These are phyloP conservation scores for Crotalus viridis DNA, from an alignment of 2,113 vertebrate genomes.

Conservation along the genomic window DNA sequence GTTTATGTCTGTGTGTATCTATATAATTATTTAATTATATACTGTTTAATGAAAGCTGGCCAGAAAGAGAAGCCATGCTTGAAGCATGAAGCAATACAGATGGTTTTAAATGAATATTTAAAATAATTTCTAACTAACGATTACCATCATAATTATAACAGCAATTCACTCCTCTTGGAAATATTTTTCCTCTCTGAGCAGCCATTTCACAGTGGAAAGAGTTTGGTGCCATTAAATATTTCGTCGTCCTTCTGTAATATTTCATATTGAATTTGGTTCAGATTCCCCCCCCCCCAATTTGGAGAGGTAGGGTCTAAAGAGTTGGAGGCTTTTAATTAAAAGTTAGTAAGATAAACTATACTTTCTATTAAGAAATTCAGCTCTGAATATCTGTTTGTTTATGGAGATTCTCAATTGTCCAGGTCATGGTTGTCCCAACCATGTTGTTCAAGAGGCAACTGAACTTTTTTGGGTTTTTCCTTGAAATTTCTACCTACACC, in stretches of 20 bases:
- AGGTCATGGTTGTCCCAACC: too few relatives aligned
- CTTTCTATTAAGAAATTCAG: slow-evolving; percentile 29
- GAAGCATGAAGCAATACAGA: neutral
- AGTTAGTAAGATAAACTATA: slow-evolving; percentile 27
- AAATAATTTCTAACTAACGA: neutral
- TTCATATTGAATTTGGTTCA: neutral
- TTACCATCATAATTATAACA: neutral
- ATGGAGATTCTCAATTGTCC: too few relatives aligned
- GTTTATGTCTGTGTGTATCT: neutral
- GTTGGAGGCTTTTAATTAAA: slow-evolving; percentile 27
- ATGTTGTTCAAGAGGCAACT: too few relatives aligned
- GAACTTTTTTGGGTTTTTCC: too few relatives aligned
- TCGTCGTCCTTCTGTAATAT: neutral
- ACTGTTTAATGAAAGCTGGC: neutral
- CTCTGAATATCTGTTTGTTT: slow-evolving; percentile 34
- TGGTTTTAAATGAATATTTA: neutral
- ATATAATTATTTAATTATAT: neutral
- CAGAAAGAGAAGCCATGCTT: neutral
- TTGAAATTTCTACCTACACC: too few relatives aligned
- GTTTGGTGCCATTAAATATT: neutral
- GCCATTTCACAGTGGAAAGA: neutral
- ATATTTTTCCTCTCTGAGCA: neutral
- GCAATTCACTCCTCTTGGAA: neutral
- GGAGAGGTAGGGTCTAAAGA: neutral
- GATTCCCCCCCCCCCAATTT: neutral